A percentile compares a stretch with the other conserved stretches of the same genome.
phyloP scores from a whole-genome alignment of 1,140 invertebrate genomes.

The Polypedilum vanderplanki region DNA sequence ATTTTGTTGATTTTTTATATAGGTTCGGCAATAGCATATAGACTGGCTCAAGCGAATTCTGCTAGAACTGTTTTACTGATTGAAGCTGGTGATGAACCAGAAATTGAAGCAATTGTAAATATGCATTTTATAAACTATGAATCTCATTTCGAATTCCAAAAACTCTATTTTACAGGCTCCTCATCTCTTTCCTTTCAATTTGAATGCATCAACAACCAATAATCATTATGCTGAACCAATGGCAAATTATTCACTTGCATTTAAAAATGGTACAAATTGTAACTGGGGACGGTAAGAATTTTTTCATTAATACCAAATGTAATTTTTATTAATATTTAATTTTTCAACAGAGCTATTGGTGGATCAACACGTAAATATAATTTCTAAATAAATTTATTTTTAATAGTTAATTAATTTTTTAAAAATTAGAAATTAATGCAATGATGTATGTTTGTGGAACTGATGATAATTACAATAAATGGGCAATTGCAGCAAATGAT shows the following conservation, averaged over 20 bases:
- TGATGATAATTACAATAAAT: not conserved
- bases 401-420: not conserved
- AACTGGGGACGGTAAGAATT: too few relatives aligned
- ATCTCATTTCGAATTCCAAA: too few relatives aligned
- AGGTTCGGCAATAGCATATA: constrained; percentile 75
- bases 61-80: constrained; percentile 70
- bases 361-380: not conserved
- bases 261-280: not conserved
- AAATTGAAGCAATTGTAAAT: not conserved
- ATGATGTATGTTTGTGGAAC: not conserved
- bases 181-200: not conserved
- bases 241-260: not conserved
- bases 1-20: too few relatives aligned
- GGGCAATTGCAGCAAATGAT: not conserved
- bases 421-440: not conserved
- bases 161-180: not conserved
- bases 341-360: not conserved
- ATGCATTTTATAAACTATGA: not conserved
- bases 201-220: not conserved
- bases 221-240: not conserved
- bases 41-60: constrained; percentile 61
- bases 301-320: too few relatives aligned
- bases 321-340: too few relatives aligned
- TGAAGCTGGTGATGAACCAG: constrained; percentile 65
- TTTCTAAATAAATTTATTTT: not conserved